These are phyloP conservation scores for Sesamia nonagrioides DNA, from an alignment of 1,140 invertebrate genomes.

Conservation along the genomic window DNA sequence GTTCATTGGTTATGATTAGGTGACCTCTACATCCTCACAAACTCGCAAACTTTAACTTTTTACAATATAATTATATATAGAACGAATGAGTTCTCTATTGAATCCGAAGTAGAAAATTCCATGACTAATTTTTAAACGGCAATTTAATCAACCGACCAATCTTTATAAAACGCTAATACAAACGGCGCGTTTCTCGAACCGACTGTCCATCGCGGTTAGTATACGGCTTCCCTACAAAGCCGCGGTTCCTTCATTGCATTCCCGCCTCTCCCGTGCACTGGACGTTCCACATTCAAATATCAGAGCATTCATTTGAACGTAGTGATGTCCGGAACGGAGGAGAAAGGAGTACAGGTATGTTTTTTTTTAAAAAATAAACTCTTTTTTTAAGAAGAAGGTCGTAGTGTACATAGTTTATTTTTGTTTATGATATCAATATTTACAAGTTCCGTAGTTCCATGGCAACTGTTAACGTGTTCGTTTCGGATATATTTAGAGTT, in stretches of 20 bases:
- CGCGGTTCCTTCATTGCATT: conserved; percentile 53
- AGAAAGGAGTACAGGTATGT: conserved; percentile 62
- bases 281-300: conserved; percentile 34
- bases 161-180: background rate
- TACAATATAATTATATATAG: no score
- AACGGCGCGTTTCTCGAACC: background rate
- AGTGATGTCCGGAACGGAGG: conserved; percentile 57
- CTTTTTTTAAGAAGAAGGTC: background rate
- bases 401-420: background rate
- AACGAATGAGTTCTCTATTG: no score
- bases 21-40: no score
- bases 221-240: conserved; percentile 53
- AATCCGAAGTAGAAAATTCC: no score
- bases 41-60: no score
- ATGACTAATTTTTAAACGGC: no score
- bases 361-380: background rate
- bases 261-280: conserved; percentile 47
- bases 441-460: background rate
- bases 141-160: background rate
- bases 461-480: background rate
- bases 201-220: conserved; percentile 11
- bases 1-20: no score
- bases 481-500: conserved; percentile 24
- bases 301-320: background rate
- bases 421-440: background rate